Evolutionary conservation across 2,113 vertebrate genomes (phyloP).

Genomic region (Carettochelys insculpta): DNA sequence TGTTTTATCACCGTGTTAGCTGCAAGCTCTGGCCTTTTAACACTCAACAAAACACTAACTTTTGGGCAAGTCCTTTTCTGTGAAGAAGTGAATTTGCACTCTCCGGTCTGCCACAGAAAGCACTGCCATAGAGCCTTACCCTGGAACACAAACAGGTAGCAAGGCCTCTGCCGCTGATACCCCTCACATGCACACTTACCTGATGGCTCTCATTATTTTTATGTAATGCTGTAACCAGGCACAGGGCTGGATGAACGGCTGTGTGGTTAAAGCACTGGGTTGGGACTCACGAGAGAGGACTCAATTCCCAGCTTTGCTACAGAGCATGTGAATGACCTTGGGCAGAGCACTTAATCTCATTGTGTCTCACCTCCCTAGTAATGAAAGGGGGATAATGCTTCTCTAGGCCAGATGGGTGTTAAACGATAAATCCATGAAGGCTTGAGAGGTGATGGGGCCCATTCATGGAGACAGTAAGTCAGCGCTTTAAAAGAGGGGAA

Average conservation of each 20-base stretch:
- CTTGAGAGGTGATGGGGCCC: neutral
- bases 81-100: conserved; percentile 42
- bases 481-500: conserved; percentile 49
- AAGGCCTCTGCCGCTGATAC: neutral
- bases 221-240: neutral
- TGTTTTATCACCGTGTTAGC: conserved; percentile 67
- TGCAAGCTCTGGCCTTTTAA: conserved; percentile 60
- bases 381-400: neutral
- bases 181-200: neutral
- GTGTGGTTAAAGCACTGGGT: neutral
- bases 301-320: neutral
- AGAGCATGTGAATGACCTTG: neutral
- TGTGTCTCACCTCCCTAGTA: neutral
- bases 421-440: neutral
- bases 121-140: neutral
- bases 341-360: neutral
- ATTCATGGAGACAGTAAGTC: neutral
- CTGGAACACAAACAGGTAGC: neutral
- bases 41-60: conserved; percentile 66
- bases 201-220: neutral
- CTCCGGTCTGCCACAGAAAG: conserved; percentile 10
- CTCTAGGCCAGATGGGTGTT: neutral
- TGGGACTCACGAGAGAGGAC: neutral
- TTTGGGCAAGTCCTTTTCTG: conserved; percentile 40
- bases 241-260: neutral